A percentile compares a stretch with the other conserved stretches of the same genome.
Evolutionary conservation across 2,797 vertebrate species (phyloP).

Genomic region (Arnoldichthys spilopterus): DNA sequence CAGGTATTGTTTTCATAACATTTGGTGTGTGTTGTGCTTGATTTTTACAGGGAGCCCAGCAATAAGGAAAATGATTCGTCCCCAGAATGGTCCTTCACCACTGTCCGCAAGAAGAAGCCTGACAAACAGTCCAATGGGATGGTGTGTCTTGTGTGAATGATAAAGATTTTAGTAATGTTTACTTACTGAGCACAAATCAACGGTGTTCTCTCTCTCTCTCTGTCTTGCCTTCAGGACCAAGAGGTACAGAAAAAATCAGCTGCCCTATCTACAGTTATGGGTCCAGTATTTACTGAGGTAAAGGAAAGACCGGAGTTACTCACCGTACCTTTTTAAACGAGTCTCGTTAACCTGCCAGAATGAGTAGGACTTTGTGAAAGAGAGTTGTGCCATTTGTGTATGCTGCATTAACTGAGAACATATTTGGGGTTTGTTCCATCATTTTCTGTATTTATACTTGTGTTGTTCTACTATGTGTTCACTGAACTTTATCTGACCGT

Average conservation of each 20-base stretch:
- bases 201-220: not conserved
- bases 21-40: not conserved
- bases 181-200: not conserved
- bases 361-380: not conserved
- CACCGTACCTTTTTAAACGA: not conserved
- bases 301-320: constrained; percentile 49
- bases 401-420: not conserved
- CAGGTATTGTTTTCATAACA: not conserved
- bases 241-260: constrained; percentile 82
- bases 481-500: not conserved
- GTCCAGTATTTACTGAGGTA: constrained; percentile 86
- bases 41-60: constrained; percentile 77
- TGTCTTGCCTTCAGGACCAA: constrained; percentile 73
- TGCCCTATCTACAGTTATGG: constrained; percentile 83
- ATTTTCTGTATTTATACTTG: not conserved
- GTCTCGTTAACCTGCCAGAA: not conserved
- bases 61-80: constrained; percentile 78
- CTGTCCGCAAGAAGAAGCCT: constrained; percentile 83
- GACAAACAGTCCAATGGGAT: constrained; percentile 84
- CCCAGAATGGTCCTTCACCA: constrained; percentile 87
- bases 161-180: not conserved
- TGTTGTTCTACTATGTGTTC: not conserved
- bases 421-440: not conserved
- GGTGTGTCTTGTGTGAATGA: constrained; percentile 20
- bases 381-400: not conserved